These are phyloP conservation scores for Escarpia spicata DNA, from an alignment of 2,888 invertebrate species.

Conservation along the genomic window DNA sequence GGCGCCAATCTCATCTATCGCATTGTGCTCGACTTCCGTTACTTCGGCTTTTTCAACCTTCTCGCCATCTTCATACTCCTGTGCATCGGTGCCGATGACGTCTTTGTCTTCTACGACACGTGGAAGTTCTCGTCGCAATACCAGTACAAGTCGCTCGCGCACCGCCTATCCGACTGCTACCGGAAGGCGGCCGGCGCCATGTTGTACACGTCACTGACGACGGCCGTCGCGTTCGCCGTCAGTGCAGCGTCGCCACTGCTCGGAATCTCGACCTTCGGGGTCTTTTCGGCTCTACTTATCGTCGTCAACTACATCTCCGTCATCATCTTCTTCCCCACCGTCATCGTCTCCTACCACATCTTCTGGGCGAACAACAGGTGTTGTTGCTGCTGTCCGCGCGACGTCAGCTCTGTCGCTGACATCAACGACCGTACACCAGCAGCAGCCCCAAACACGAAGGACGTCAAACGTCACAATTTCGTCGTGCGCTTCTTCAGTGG, in stretches of 20 bases:
- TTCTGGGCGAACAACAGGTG: slow-evolving; percentile 43
- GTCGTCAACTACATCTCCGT: slow-evolving; percentile 60
- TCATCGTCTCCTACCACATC: slow-evolving; percentile 46
- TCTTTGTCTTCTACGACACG: slow-evolving; percentile 44
- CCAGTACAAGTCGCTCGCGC: slow-evolving; percentile 43
- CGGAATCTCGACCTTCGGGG: slow-evolving; percentile 53
- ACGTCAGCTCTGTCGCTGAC: background rate
- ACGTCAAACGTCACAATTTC: slow-evolving; percentile 21
- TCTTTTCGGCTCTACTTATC: slow-evolving; percentile 56
- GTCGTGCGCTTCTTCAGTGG: slow-evolving; percentile 41
- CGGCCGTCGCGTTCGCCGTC: slow-evolving; percentile 56
- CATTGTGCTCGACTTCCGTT: slow-evolving; percentile 38
- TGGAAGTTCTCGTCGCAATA: slow-evolving; percentile 37
- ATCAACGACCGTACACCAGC: background rate
- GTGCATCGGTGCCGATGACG: slow-evolving; percentile 46
- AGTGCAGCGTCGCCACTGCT: slow-evolving; percentile 56
- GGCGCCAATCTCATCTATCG: slow-evolving; percentile 44
- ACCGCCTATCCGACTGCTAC: slow-evolving; percentile 55
- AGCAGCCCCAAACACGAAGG: background rate
- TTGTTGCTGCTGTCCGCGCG: slow-evolving; percentile 38
- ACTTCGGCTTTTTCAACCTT: slow-evolving; percentile 45
- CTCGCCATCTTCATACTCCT: slow-evolving; percentile 46
- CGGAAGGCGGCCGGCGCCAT: slow-evolving; percentile 55
- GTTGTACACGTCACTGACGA: slow-evolving; percentile 59
- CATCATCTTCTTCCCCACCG: slow-evolving; percentile 59